Evolutionary conservation across 2,797 vertebrate genomes (phyloP).

Genomic region (Rallus crepitans): DNA sequence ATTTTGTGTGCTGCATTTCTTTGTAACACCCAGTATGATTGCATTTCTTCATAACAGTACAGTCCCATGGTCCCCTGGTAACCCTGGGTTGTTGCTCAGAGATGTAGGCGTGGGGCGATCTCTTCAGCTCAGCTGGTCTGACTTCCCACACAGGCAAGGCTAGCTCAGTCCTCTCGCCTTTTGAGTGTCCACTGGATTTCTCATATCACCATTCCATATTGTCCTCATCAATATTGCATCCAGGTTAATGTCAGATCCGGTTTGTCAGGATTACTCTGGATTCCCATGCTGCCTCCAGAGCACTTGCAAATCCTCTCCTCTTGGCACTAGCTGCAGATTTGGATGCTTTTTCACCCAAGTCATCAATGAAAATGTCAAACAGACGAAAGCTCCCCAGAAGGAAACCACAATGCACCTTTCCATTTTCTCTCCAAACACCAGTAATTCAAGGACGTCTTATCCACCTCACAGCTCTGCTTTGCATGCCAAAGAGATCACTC

Average conservation of each 20-base stretch:
- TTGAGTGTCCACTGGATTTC: not conserved
- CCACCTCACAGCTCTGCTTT: not conserved
- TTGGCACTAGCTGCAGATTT: not conserved
- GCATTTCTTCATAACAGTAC: not conserved
- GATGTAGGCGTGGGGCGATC: not conserved
- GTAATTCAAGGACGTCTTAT: not conserved
- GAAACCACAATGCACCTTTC: rapidly evolving
- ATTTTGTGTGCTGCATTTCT: not conserved
- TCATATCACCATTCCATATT: not conserved
- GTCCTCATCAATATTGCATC: not conserved
- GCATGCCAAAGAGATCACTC: not conserved
- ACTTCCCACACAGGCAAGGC: not conserved
- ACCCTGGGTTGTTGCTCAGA: not conserved
- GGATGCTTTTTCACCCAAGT: not conserved
- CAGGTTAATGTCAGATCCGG: not conserved
- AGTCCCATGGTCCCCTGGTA: not conserved
- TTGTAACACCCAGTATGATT: not conserved
- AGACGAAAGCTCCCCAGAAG: not conserved
- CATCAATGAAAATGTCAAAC: not conserved
- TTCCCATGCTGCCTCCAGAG: not conserved
- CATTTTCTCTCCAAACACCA: not conserved
- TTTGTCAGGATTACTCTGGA: constrained; percentile 22
- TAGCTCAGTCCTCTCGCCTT: not conserved
- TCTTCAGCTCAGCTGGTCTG: not conserved
- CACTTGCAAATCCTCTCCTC: constrained; percentile 32